Conservation (phyloP, 2,797 vertebrate species). For the Neosilurus mollespiculum region DNA sequence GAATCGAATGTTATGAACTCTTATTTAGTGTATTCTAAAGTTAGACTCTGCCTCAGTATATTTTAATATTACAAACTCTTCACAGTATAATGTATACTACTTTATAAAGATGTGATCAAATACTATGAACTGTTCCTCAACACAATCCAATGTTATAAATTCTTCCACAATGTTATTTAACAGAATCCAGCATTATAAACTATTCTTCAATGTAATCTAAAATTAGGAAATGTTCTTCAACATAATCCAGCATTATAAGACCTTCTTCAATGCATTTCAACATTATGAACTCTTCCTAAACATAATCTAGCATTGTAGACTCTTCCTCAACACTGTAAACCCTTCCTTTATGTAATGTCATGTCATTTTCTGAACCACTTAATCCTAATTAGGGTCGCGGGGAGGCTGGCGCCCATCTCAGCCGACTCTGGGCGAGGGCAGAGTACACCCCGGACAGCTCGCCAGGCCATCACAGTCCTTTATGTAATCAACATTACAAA, state of each 20-base stretch:
- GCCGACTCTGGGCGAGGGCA: too few species aligned
- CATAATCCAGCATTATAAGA: background rate
- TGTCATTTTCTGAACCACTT: too few species aligned
- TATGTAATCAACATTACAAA: too few species aligned
- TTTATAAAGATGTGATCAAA: too few species aligned
- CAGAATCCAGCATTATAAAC: too few species aligned
- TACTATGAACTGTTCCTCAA: background rate
- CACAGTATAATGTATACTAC: background rate
- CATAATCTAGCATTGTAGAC: background rate
- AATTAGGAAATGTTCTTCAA: background rate
- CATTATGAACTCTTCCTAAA: background rate
- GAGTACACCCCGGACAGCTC: too few species aligned
- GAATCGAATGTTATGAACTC: background rate
- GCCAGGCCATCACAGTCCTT: too few species aligned
- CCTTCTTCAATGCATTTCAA: background rate
- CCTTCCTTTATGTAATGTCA: background rate
- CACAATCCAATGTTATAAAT: background rate
- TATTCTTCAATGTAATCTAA: background rate
- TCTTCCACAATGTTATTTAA: background rate
- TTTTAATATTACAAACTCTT: background rate
- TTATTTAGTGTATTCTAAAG: background rate
- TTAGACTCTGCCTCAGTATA: background rate
- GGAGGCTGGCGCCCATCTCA: too few species aligned
- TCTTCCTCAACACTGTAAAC: background rate
- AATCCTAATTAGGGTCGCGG: too few species aligned